A percentile compares a stretch with the other conserved stretches of the same genome.
Evolutionary conservation across 2,888 invertebrate genomes (phyloP).

Genomic region (Lasioglossum pauxillum): DNA sequence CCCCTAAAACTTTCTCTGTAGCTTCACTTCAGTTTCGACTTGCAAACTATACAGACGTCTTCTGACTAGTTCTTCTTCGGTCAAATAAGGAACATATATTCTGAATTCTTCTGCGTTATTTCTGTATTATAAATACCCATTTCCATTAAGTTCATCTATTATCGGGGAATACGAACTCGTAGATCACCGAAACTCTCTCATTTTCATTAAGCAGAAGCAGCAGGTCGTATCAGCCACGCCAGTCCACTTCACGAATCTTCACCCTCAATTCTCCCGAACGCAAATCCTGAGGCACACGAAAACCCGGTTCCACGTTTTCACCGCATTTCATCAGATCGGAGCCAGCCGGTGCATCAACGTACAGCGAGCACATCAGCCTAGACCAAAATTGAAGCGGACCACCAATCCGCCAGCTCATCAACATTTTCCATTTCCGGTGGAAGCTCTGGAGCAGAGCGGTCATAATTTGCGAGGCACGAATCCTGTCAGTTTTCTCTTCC

Average conservation of each 20-base stretch:
- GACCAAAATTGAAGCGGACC: background rate
- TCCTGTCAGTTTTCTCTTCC: background rate
- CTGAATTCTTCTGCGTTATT: no score
- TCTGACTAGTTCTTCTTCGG: no score
- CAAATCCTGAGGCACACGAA: background rate
- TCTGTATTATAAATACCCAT: no score
- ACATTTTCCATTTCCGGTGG: conserved; percentile 1
- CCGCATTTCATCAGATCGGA: background rate
- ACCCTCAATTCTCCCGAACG: background rate
- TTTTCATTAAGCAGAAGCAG: background rate
- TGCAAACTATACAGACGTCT: no score
- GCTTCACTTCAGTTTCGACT: no score
- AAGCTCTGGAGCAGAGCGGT: background rate
- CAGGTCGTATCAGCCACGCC: background rate
- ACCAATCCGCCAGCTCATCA: background rate
- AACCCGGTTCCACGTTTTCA: background rate
- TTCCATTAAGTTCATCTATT: no score
- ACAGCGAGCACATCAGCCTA: background rate
- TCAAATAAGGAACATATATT: no score
- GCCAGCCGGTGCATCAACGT: background rate
- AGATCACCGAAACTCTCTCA: background rate
- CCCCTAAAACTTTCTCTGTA: no score
- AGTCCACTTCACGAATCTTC: background rate
- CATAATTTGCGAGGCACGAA: background rate
- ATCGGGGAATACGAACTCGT: no score